Evolutionary conservation across 2,888 invertebrate genomes (phyloP), one percentile per base, ranked within the genome.

Genomic region (Parapristionchus giblindavisi): DNA sequence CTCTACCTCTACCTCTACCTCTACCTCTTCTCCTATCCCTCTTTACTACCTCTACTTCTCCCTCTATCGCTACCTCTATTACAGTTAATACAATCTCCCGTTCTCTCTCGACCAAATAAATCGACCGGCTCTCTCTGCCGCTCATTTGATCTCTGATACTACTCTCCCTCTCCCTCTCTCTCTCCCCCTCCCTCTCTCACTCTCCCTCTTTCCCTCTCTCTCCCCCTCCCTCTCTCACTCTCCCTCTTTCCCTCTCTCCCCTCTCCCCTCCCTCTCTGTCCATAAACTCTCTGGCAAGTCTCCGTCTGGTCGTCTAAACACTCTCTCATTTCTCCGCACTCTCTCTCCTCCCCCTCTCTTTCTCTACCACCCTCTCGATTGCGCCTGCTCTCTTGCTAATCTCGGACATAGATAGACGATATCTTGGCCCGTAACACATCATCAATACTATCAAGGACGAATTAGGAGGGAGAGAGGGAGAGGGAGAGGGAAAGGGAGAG

Each of bases 141-240:
- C 48, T 43, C 6, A 38, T 68, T 52, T 68, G 24, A n/a, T 5
- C 34, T 34, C 68, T 68, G 36, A n/a, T 34, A 51, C 51, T 68
- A 34, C 68, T 36, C 68, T 1, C 29, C 21, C 68, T 68, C 51
- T 52, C 36, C 34, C 52, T 3, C n/a, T 27, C 40, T 0, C 52
- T 38, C 54, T 70, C 36, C 27, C 38, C 40, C n/a, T 63, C 63
- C 40, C 63, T 17, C 56, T 70, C 70, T 40, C 70, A 14, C 54
- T 56, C 48, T 32, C 21, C 3, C 51, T 24, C 48, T 14, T 52
- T 54, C 68, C 52, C 68, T 68, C 68, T 4, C 14, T 56, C 24
- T 24, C 56, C 32, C 21, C 3, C 51, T 24, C 48, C 5, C 68
- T 54, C 68, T 68, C 68, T 68, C 68, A 3, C 14, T 56, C 24